These are phyloP conservation scores for Lasioglossum albipes DNA, from an alignment of 1,140 invertebrate genomes.

Conservation along the genomic window DNA sequence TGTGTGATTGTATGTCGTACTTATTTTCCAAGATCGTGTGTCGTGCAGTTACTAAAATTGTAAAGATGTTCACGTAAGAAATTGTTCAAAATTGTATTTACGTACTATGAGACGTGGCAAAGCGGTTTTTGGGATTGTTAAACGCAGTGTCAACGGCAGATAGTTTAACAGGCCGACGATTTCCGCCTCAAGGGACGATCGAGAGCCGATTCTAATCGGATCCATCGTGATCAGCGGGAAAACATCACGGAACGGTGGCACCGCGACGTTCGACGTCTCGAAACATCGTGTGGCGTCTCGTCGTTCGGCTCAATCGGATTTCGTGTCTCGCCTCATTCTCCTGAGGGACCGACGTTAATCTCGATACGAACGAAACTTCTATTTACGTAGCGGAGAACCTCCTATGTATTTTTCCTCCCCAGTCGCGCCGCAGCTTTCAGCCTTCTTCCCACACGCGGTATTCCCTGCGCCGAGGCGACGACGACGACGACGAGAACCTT, in stretches of 20 bases:
- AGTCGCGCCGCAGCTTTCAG: background rate
- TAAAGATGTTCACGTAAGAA: no score
- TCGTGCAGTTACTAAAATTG: no score
- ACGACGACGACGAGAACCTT: no score
- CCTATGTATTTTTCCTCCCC: no score
- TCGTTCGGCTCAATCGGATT: conserved; percentile 23
- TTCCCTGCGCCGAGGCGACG: background rate
- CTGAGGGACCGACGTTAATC: conserved; percentile 17
- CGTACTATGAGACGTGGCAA: no score
- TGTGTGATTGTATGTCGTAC: no score
- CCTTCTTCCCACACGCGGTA: background rate
- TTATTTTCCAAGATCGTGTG: no score
- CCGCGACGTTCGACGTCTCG: background rate
- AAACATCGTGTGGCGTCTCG: background rate
- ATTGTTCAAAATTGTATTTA: no score
- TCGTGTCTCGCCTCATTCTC: conserved; percentile 14
- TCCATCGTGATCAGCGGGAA: background rate
- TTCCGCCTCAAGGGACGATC: background rate
- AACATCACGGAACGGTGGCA: no score
- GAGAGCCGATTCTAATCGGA: conserved; percentile 24
- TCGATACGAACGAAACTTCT: conserved; percentile 24
- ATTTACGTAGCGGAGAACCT: conserved; percentile 3
- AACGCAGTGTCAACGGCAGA: no score
- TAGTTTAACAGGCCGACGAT: background rate
- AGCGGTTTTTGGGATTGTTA: no score